Conservation (phyloP, 2,797 vertebrate species). For the Heteromormyrus szaboi region DNA sequence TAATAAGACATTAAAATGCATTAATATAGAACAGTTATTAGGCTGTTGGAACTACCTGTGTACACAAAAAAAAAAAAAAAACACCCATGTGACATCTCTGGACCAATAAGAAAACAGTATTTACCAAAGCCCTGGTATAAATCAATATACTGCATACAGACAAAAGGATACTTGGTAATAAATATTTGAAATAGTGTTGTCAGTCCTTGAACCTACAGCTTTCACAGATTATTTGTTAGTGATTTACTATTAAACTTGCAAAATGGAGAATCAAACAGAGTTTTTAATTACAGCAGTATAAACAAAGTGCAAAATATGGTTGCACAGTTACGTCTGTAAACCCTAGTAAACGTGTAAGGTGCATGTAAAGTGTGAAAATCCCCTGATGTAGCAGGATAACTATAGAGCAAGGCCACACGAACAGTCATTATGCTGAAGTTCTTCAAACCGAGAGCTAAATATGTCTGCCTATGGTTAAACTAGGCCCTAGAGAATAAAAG, state of each 20-base stretch:
- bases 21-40: neutral
- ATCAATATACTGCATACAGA: neutral
- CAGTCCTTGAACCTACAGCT: neutral
- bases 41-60: neutral
- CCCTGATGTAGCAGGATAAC: constrained; percentile 25
- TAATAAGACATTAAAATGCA: neutral
- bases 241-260: constrained; percentile 8
- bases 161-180: neutral
- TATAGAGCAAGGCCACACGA: constrained; percentile 18
- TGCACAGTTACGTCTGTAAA: neutral
- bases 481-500: constrained; percentile 15
- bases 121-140: neutral
- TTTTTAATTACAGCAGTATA: neutral
- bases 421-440: constrained; percentile 22
- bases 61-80: neutral
- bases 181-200: neutral
- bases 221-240: neutral
- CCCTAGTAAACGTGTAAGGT: constrained; percentile 23
- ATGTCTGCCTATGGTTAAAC: constrained; percentile 17
- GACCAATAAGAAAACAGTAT: neutral
- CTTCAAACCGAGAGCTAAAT: constrained; percentile 35
- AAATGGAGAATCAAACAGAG: neutral
- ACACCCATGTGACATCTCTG: neutral
- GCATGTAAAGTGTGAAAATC: constrained; percentile 33
- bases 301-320: constrained; percentile 2